A percentile compares a stretch with the other conserved stretches of the same genome.
Conservation (phyloP, 2,797 vertebrate genomes). For the Megalops cyprinoides region DNA sequence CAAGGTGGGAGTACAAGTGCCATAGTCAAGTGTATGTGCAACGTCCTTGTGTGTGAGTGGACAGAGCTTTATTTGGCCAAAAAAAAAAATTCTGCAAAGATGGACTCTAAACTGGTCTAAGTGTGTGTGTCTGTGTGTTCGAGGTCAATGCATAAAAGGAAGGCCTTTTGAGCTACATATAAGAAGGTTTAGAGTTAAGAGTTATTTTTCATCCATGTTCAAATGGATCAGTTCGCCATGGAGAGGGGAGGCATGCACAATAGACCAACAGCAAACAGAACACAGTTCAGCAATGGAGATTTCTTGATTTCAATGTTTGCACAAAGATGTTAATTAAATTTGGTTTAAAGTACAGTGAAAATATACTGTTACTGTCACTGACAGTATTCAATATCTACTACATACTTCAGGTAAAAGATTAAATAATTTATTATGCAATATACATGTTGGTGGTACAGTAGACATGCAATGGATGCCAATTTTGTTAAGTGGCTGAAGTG, state of each 20-base stretch:
- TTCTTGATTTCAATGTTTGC: background rate
- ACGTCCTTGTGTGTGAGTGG: constrained; percentile 8
- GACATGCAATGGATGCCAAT: too few species aligned
- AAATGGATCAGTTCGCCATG: background rate
- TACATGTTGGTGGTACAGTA: background rate
- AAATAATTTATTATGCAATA: background rate
- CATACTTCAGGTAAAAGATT: background rate
- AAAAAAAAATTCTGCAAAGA: too few species aligned
- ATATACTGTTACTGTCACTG: background rate
- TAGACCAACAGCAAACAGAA: background rate
- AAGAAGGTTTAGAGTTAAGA: too few species aligned
- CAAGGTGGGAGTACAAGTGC: too few species aligned
- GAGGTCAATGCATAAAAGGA: too few species aligned
- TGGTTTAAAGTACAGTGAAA: background rate
- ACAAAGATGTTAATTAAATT: background rate
- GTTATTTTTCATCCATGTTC: background rate
- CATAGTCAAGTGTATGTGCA: too few species aligned
- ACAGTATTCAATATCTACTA: background rate
- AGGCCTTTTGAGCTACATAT: too few species aligned
- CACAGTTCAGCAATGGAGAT: background rate
- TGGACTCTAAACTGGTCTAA: too few species aligned
- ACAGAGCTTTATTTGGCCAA: background rate
- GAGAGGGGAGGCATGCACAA: background rate
- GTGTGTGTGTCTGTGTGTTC: too few species aligned
- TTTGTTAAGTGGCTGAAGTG: too few species aligned